Evolutionary conservation across 2,797 vertebrate genomes (phyloP).

Genomic region (Darevskia nairensis): DNA sequence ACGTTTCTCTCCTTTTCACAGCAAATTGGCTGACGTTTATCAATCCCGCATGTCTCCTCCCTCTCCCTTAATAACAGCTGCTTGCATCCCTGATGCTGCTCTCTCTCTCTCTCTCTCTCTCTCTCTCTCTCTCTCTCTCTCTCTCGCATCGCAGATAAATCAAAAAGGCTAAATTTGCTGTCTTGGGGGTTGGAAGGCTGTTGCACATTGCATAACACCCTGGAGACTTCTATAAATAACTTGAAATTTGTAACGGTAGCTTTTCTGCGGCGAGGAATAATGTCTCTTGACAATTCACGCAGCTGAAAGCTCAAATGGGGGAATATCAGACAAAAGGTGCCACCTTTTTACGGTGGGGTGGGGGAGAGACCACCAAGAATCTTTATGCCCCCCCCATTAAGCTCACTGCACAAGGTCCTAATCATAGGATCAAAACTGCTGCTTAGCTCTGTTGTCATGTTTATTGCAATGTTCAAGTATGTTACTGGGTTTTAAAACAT

Average conservation of each 20-base stretch:
- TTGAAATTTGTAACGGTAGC: conserved; percentile 67
- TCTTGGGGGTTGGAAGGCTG: conserved; percentile 35
- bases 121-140: neutral
- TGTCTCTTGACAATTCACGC: conserved; percentile 79
- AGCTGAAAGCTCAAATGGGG: conserved; percentile 50
- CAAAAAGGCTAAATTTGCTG: conserved; percentile 46
- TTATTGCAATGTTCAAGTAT: neutral
- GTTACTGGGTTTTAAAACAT: neutral
- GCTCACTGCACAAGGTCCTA: neutral
- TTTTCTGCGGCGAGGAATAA: conserved; percentile 81
- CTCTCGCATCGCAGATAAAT: neutral
- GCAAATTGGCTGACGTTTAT: conserved; percentile 31
- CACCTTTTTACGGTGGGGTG: neutral
- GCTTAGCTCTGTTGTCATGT: neutral
- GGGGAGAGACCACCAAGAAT: neutral
- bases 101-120: neutral
- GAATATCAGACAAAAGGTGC: conserved; percentile 44
- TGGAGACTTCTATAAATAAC: conserved; percentile 84
- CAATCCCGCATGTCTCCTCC: neutral
- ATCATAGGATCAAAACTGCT: neutral
- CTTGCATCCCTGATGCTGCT: neutral
- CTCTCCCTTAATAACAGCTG: conserved; percentile 5
- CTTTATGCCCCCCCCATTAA: neutral
- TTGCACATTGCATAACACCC: conserved; percentile 78
- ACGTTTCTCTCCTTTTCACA: neutral